A percentile compares a stretch with the other conserved stretches of the same genome.
phyloP scores from a whole-genome alignment of 2,888 invertebrate species.

The Rutpela maculata region DNA sequence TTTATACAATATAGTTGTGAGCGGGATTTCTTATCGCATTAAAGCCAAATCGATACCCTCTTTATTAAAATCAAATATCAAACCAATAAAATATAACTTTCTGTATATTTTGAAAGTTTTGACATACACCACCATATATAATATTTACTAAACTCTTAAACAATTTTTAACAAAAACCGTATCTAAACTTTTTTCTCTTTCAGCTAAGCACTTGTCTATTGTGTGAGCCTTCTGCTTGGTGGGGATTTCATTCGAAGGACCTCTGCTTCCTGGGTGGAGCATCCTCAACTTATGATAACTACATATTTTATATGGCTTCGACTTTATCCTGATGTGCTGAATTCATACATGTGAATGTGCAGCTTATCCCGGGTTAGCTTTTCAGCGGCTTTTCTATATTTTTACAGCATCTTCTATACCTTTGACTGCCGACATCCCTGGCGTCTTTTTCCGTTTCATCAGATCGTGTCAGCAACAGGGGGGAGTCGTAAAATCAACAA shows the following conservation, averaged over 20 bases:
- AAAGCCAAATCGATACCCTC: not conserved
- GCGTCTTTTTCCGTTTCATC: slow-evolving; percentile 52
- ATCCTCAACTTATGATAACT: slow-evolving; percentile 71
- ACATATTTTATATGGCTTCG: slow-evolving; percentile 71
- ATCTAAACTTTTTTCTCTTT: slow-evolving; percentile 16
- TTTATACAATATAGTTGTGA: no score
- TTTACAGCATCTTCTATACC: slow-evolving; percentile 65
- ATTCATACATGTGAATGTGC: slow-evolving; percentile 82
- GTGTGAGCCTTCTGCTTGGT: slow-evolving; percentile 7
- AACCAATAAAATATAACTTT: not conserved
- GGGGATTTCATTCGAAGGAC: slow-evolving; percentile 16
- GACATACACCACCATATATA: not conserved
- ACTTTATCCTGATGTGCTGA: slow-evolving; percentile 82
- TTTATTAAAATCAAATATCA: not conserved
- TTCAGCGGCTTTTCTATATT: slow-evolving; percentile 70
- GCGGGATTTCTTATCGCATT: not conserved
- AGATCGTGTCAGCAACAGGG: slow-evolving; percentile 61
- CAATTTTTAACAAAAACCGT: slow-evolving; percentile 8
- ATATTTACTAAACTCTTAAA: slow-evolving; percentile 6
- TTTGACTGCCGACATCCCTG: slow-evolving; percentile 49
- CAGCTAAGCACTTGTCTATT: slow-evolving; percentile 30
- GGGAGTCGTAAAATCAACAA: slow-evolving; percentile 60
- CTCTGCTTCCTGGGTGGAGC: slow-evolving; percentile 47
- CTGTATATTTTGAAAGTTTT: not conserved
- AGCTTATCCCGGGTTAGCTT: slow-evolving; percentile 72